Evolutionary conservation across 2,797 vertebrate species (phyloP), one percentile per base, ranked within the genome.

Genomic region (Anas acuta): DNA sequence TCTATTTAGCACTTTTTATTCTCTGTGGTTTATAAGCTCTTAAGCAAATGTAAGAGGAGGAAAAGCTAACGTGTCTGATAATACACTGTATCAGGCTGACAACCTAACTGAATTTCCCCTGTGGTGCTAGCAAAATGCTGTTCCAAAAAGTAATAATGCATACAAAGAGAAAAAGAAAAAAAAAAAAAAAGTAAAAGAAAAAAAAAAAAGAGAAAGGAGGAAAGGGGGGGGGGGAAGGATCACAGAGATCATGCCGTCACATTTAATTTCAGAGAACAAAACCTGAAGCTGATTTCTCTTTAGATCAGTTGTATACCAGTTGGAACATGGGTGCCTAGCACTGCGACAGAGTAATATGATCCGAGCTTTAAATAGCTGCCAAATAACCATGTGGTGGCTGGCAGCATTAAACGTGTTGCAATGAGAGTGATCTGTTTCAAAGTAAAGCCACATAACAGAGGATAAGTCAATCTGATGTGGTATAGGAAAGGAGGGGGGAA

Each of bases 311-410:
- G 86, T 95, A 81, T 78, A 96, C 95, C 86, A 93, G 88, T 96
- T 93, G 93, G 96, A 96, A 96, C 84, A 94, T 8, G 91, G 93
- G 92, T 96, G 93, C 95, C 96, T 95, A 95, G 87, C 85, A 74
- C 92, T 87, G 93, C 64, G 53, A 84, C 76, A 73, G 71, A 43
- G 96, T 93, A 97, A 97, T 94, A 90, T 93, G 97, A 97, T 96
- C 96, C 87, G 92, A 90, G 91, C 95, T 97, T 97, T 97, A 97
- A 97, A 97, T 97, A 97, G 95, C 96, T 97, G 96, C 97, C 97
- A 97, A 96, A 86, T 90, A 97, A 96, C 94, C 97, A 94, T 96
- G 96, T 95, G 86, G 95, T 94, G 88, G 94, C 96, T 97, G 97
- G 96, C 96, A 92, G 93, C 87, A 94, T 76, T 90, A 92, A 95